These are phyloP conservation scores for Drosophila baimaii DNA, from an alignment of 1,140 invertebrate genomes.

Conservation along the genomic window DNA sequence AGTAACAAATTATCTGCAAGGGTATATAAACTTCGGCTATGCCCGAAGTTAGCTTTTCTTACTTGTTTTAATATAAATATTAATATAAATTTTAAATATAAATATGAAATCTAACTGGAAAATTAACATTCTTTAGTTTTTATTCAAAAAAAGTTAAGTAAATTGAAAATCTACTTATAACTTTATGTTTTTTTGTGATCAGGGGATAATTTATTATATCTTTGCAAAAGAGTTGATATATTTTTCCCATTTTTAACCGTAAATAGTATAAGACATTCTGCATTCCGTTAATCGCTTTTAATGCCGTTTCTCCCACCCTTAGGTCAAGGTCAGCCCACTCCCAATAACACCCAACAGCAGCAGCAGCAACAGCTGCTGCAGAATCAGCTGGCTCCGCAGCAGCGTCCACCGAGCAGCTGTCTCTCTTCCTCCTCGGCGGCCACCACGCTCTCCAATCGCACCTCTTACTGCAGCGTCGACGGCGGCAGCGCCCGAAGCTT, in stretches of 20 bases:
- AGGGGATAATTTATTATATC: not conserved
- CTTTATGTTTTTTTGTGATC: too few relatives aligned
- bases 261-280: too few relatives aligned
- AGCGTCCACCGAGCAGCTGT: conserved; percentile 53
- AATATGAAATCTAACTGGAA: not conserved
- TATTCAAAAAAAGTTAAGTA: too few relatives aligned
- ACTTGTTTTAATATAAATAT: not conserved
- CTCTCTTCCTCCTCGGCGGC: conserved; percentile 73
- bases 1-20: too few relatives aligned
- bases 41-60: too few relatives aligned
- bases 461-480: conserved; percentile 81
- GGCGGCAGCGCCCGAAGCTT: conserved; percentile 78
- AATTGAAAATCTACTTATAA: too few relatives aligned
- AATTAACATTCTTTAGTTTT: too few relatives aligned
- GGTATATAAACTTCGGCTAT: too few relatives aligned
- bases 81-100: too few relatives aligned
- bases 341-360: conserved; percentile 23
- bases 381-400: conserved; percentile 64
- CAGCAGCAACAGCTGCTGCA: conserved; percentile 40
- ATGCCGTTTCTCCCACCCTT: conserved; percentile 12
- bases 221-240: not conserved
- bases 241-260: not conserved
- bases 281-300: not conserved
- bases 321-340: conserved; percentile 69
- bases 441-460: conserved; percentile 82